A percentile compares a stretch with the other conserved stretches of the same genome.
phyloP scores from a whole-genome alignment of 2,113 vertebrate species.

The Menura novaehollandiae region DNA sequence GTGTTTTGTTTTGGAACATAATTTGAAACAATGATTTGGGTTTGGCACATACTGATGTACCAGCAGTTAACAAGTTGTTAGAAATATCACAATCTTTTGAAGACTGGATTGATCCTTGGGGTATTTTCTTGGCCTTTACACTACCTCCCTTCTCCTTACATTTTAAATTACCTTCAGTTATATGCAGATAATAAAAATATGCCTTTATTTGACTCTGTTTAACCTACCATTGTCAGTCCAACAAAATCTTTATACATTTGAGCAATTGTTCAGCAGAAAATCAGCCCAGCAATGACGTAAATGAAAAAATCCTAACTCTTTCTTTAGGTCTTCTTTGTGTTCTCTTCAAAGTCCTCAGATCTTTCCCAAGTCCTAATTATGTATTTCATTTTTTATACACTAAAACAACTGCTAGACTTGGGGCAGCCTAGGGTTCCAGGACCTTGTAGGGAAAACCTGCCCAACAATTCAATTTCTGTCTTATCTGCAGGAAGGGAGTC shows the following conservation, averaged over 20 bases:
- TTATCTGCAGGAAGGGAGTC: neutral
- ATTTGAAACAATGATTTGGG: neutral
- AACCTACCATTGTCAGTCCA: neutral
- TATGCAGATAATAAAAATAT: neutral
- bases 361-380: neutral
- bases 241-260: neutral
- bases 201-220: neutral
- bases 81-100: neutral
- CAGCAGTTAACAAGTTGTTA: neutral
- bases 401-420: neutral
- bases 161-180: neutral
- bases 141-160: neutral
- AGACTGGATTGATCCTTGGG: neutral
- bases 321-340: neutral
- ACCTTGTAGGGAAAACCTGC: neutral
- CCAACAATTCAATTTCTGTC: neutral
- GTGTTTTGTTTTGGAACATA: neutral
- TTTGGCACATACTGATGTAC: neutral
- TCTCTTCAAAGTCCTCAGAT: neutral
- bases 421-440: neutral
- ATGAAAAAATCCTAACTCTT: neutral
- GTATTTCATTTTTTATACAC: neutral
- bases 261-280: neutral
- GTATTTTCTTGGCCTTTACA: neutral
- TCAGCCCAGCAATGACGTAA: neutral